Conservation (phyloP, 2,888 invertebrate species). For the Athetis lepigone region DNA sequence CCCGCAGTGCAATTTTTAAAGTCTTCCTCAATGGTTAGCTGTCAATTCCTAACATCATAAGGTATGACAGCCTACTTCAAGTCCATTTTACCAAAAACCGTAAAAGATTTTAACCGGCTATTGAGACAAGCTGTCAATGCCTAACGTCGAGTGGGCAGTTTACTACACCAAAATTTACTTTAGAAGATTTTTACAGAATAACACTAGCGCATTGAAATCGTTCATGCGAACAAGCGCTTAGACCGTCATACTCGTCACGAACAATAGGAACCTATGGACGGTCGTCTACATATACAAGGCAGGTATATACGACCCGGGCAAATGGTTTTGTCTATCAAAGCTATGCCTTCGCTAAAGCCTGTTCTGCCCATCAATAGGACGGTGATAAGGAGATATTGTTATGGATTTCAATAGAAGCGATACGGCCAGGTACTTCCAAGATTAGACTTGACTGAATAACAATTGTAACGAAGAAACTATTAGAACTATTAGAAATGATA, state of each 20-base stretch:
- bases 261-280: slow-evolving; percentile 23
- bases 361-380: slow-evolving; percentile 23
- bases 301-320: slow-evolving; percentile 10
- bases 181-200: neutral
- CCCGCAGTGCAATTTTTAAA: no score
- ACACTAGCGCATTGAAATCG: neutral
- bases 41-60: neutral
- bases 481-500: neutral
- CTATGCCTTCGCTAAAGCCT: slow-evolving; percentile 14
- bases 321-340: slow-evolving; percentile 34
- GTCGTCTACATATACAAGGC: neutral
- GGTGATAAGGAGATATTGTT: slow-evolving; percentile 40
- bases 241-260: slow-evolving; percentile 13
- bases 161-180: neutral
- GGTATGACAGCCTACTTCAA: no score
- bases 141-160: no score
- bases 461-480: neutral
- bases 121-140: no score
- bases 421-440: neutral
- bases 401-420: slow-evolving; percentile 31
- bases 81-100: no score
- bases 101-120: no score
- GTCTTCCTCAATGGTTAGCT: no score
- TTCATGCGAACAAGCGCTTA: neutral
- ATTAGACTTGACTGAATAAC: neutral